Conservation (phyloP, 2,888 invertebrate genomes). For the Cephonodes hylas region DNA sequence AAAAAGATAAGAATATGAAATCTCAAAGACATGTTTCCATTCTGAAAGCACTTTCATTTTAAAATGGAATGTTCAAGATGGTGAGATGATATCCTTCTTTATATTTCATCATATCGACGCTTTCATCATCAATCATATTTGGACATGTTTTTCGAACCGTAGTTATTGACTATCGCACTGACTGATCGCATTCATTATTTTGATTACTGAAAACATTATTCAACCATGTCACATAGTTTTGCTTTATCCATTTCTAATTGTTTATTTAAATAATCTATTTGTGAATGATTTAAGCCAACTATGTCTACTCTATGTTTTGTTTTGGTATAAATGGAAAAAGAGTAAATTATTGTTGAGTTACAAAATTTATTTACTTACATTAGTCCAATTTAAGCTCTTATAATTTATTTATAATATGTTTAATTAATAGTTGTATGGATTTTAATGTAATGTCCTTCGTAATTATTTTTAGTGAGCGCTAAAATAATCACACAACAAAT, state of each 20-base stretch:
- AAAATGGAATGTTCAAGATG: slow-evolving; percentile 9
- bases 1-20: neutral
- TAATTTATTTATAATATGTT: no score
- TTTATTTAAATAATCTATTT: no score
- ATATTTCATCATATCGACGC: slow-evolving; percentile 54
- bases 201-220: slow-evolving; percentile 43
- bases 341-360: no score
- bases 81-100: slow-evolving; percentile 2
- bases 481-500: neutral
- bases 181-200: slow-evolving; percentile 70
- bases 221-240: neutral
- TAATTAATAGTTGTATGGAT: no score
- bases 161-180: slow-evolving; percentile 70
- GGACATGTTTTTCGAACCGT: slow-evolving; percentile 73
- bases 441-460: no score
- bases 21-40: neutral
- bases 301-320: no score
- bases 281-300: no score
- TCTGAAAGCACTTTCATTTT: slow-evolving; percentile 19
- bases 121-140: slow-evolving; percentile 73
- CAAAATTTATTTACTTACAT: no score
- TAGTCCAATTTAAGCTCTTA: no score
- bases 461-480: neutral
- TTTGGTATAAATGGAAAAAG: no score
- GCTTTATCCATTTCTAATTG: no score